Percentiles rank a stretch among this genome's conserved stretches.
Evolutionary conservation across 2,113 vertebrate species (phyloP).

Genomic region (Equus przewalskii): DNA sequence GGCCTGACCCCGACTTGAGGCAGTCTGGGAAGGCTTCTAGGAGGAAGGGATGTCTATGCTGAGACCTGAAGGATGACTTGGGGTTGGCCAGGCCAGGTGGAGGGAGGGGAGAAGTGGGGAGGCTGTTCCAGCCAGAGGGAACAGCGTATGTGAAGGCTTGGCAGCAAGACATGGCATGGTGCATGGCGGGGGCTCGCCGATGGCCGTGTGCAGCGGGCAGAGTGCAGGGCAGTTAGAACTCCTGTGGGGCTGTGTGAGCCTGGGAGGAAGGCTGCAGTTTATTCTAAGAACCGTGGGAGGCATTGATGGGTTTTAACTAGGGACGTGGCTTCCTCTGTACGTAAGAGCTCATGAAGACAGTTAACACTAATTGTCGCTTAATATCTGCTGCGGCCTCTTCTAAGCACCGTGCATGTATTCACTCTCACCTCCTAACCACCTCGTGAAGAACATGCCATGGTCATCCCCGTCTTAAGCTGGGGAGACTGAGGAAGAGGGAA

Average conservation of each 20-base stretch:
- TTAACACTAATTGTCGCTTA: rapidly evolving
- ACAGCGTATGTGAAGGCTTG: background rate
- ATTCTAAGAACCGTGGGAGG: background rate
- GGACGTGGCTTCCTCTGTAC: background rate
- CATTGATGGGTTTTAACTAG: background rate
- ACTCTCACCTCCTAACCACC: rapidly evolving
- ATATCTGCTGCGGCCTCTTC: background rate
- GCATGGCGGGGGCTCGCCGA: background rate
- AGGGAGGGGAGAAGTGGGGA: background rate
- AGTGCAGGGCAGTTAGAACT: background rate
- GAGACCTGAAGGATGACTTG: background rate
- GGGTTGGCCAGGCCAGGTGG: background rate
- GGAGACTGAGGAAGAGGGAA: background rate
- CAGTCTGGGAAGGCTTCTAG: background rate
- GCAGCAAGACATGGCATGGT: background rate
- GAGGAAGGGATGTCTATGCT: background rate
- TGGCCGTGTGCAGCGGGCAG: rapidly evolving
- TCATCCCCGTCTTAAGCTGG: rapidly evolving
- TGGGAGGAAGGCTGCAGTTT: background rate
- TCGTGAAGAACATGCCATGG: rapidly evolving
- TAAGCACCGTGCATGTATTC: rapidly evolving
- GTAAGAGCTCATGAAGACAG: rapidly evolving
- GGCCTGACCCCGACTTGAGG: background rate
- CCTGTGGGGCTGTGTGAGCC: rapidly evolving
- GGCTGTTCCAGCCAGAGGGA: background rate